Base-by-base conservation (phyloP, 2,797 vertebrate species). In the Scyliorhinus canicula region DNA sequence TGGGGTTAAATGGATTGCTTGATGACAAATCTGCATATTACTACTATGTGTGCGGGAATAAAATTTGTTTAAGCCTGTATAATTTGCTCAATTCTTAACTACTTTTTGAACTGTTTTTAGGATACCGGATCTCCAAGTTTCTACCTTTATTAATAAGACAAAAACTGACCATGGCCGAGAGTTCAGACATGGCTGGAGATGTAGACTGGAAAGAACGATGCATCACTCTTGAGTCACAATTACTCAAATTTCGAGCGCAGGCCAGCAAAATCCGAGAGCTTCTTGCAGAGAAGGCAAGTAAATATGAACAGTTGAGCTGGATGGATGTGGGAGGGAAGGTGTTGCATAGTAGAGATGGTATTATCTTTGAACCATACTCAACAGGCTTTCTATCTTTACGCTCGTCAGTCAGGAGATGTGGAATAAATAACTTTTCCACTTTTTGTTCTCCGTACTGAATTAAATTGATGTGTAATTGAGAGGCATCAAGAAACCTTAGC, bases 121-220 rank as follows among this genome's bases (percentile, higher is more conserved):
- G 44, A 52, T 55, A 74, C 47, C 55, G 67, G 93, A 94, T 74
- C 26, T 52, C 93, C 74, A 74, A 26, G 24, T 35, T 47, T 93
- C 40, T 52, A n/a, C 24, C 47, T 52, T 71, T n/a, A n/a, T 28
- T 31, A 71, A 94, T 44, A 52, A 94, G 50, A 71, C 26, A 50
- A 12, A 94, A 52, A 21, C 12, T 94, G 50, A 96, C 95, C 95
- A 99, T 99, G 99, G 98, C 98, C 11, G 98, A 99, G 95, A 96
- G 97, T 95, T 97, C 98, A 96, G 98, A 98, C 95, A 95, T 97
- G 95, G 97, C 98, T 96, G 97, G 97, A 95, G 97, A 97, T 93
- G 97, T 98, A 95, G 98, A 99, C 96, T 99, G 99, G 99, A 99
- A 98, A 96, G 98, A 99, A 96, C 98, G 98, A 96, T 99, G 98